These are phyloP conservation scores for Temnothorax nylanderi DNA, from an alignment of 1,140 invertebrate genomes.

Conservation along the genomic window DNA sequence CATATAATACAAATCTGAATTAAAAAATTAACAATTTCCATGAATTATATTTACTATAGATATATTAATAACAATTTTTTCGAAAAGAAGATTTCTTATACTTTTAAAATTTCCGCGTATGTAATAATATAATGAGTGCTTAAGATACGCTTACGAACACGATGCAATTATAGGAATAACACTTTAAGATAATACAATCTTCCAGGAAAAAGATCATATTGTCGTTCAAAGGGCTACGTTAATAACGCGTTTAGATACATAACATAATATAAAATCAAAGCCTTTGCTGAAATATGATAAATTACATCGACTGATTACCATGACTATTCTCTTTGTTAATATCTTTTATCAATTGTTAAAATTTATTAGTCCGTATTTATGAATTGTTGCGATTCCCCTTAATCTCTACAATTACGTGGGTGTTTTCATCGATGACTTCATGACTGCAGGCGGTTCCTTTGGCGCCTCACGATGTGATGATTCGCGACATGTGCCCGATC, in stretches of 20 bases:
- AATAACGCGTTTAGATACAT: not conserved
- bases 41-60: no score
- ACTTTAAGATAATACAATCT: not conserved
- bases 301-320: not conserved
- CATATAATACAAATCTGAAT: not conserved
- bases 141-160: not conserved
- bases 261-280: not conserved
- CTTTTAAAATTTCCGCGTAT: not conserved
- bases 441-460: not conserved
- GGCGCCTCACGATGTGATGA: not conserved
- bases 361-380: not conserved
- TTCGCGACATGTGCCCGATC: conserved; percentile 64
- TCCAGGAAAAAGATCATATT: not conserved
- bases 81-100: not conserved
- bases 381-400: not conserved
- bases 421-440: not conserved
- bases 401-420: not conserved
- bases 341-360: not conserved
- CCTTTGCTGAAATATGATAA: not conserved
- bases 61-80: not conserved
- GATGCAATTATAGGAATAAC: not conserved
- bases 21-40: not conserved
- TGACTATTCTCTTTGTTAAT: not conserved
- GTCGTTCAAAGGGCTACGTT: not conserved
- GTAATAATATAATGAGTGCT: not conserved